These are phyloP conservation scores for Lacerta agilis DNA, from an alignment of 2,797 vertebrate genomes.

Conservation along the genomic window DNA sequence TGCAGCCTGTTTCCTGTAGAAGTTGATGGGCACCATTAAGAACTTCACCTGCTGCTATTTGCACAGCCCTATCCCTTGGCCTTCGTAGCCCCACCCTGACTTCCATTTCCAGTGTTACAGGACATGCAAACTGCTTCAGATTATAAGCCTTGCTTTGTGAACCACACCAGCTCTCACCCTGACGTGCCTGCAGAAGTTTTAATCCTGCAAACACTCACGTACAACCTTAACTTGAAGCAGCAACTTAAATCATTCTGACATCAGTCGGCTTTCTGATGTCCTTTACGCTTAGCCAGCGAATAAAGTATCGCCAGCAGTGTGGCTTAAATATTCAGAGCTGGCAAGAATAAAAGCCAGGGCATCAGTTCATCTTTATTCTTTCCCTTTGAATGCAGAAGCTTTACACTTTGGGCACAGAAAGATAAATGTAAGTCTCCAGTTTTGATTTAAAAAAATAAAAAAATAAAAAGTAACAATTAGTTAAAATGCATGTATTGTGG, in stretches of 20 bases:
- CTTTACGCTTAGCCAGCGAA: constrained; percentile 32
- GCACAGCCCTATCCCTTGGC: background rate
- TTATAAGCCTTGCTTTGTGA: too few relatives aligned
- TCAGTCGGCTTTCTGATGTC: constrained; percentile 30
- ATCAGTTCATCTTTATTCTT: constrained; percentile 25
- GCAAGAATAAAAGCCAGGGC: constrained; percentile 10
- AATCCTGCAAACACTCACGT: constrained; percentile 1
- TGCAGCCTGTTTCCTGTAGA: background rate
- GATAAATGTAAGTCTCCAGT: constrained; percentile 18
- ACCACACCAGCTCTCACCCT: background rate
- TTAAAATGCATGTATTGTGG: background rate
- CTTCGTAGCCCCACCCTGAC: background rate
- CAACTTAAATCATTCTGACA: constrained; percentile 16
- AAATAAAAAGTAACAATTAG: constrained; percentile 19
- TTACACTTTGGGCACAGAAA: background rate
- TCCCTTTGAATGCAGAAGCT: constrained; percentile 10
- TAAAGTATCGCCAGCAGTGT: background rate
- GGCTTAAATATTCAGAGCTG: constrained; percentile 31
- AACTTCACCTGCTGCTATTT: background rate
- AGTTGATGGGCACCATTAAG: background rate
- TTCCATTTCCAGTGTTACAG: background rate
- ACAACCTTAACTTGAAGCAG: background rate
- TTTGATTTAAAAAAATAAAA: background rate
- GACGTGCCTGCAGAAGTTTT: background rate
- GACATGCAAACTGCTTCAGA: background rate